Base-by-base conservation (phyloP, 2,797 vertebrate genomes). In the Paratrypauchen microcephalus region DNA sequence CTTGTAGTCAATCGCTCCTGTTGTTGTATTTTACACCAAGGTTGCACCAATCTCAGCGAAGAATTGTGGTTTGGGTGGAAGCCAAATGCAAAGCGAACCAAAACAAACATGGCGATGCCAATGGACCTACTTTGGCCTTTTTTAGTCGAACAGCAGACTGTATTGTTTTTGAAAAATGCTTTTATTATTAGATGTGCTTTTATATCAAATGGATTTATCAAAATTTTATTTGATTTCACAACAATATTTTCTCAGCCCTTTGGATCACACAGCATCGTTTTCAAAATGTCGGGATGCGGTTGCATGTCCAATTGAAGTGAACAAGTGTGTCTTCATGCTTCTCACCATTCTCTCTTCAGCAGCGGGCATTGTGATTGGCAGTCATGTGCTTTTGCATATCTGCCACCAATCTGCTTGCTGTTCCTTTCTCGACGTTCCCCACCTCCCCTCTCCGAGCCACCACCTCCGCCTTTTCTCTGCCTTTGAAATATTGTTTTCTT, bases 281-380 rank as follows among this genome's bases (percentile, higher is more conserved):
- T 28, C 66, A 64, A 64, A 28, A 64, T 64, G 41, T 64, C 62
- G 47, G 41, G 48, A 16, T 64, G 62, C 16, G 39, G 23, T 19
- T 64, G 21, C 60, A 45, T 62, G 32, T 62, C 60, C 60, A 62
- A 62, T 41, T 41, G 60, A 62, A 62, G 13, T 26, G 64, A 66
- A 48, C 62, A 48, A 64, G 23, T 64, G 62, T 47, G 62, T 72
- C n/a, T 23, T 64, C 41, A 47, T 64, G 41, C 62, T 64, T 64
- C 41, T 64, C 56, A 73, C 63, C 32, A 55, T 73, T 76, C 76
- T 81, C 73, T 83, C 76, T 72, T 70, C 79, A 78, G 83, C 69
- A 86, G 77, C 81, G 69, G 74, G 82, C 91, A 39, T 88, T 86
- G 77, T 91, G 86, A 91, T 89, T 89, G 90, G 83, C 81, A 77